Evolutionary conservation across 2,888 invertebrate species (phyloP).

Genomic region (Ferrisia virgata): DNA sequence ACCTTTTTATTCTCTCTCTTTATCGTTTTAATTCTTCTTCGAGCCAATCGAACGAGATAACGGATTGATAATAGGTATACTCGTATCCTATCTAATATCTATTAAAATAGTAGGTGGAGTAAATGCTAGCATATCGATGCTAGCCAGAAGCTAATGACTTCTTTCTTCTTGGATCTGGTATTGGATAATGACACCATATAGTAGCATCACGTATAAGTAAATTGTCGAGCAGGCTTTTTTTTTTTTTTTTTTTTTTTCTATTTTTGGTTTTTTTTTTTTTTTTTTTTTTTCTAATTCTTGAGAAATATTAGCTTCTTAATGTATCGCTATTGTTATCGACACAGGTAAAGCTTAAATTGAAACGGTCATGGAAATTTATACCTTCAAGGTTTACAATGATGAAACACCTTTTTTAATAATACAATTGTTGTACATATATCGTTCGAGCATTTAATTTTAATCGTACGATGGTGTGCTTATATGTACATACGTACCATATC

Average conservation of each 20-base stretch:
- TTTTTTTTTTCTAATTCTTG: not conserved
- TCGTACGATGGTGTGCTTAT: too few species aligned
- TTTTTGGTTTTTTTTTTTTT: too few species aligned
- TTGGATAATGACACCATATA: too few species aligned
- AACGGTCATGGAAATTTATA: constrained; percentile 25
- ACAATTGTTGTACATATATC: not conserved
- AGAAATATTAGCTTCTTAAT: not conserved
- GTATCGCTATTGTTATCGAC: not conserved
- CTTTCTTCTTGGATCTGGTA: too few species aligned
- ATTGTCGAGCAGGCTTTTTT: too few species aligned
- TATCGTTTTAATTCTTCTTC: not conserved
- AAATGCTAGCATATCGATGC: not conserved
- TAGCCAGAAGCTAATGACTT: too few species aligned
- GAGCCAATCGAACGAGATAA: not conserved
- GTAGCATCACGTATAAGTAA: too few species aligned
- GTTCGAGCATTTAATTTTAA: not conserved
- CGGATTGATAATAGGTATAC: not conserved
- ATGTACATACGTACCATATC: too few species aligned
- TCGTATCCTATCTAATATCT: not conserved
- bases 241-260: too few species aligned
- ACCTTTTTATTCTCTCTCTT: not conserved
- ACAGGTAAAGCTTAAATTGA: constrained; percentile 3
- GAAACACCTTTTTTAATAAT: too few species aligned
- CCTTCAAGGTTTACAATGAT: not conserved
- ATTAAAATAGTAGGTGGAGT: not conserved